Evolutionary conservation across 2,797 vertebrate genomes (phyloP).

Genomic region (Propithecus perrieri): DNA sequence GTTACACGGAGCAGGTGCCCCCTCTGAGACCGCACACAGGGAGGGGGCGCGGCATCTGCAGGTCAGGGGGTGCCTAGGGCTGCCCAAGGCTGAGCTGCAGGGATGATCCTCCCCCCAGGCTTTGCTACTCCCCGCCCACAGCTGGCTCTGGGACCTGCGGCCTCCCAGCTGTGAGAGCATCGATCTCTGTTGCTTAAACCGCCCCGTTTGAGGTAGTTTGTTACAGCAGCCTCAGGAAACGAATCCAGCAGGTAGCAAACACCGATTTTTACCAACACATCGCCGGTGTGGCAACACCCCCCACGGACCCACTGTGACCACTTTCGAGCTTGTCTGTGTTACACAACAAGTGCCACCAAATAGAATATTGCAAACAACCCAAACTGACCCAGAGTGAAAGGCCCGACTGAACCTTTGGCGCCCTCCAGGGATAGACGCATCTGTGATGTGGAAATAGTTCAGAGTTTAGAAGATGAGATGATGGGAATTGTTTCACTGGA

Average conservation of each 20-base stretch:
- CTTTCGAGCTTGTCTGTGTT: rapidly evolving
- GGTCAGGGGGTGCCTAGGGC: rapidly evolving
- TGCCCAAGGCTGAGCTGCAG: background rate
- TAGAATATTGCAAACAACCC: background rate
- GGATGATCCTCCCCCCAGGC: background rate
- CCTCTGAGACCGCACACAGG: too few species aligned
- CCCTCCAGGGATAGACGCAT: background rate
- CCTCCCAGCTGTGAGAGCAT: too few species aligned
- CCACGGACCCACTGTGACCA: rapidly evolving
- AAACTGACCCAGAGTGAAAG: too few species aligned
- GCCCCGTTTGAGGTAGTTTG: rapidly evolving
- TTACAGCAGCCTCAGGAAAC: rapidly evolving
- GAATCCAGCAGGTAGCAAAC: rapidly evolving
- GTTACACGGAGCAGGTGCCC: rapidly evolving
- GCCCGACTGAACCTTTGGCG: rapidly evolving
- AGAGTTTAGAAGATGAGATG: background rate
- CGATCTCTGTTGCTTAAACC: rapidly evolving
- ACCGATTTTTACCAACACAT: rapidly evolving
- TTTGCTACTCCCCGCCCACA: rapidly evolving
- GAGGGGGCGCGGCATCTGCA: too few species aligned
- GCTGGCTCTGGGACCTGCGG: rapidly evolving
- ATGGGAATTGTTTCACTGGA: background rate
- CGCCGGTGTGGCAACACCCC: rapidly evolving
- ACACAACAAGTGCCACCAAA: rapidly evolving
- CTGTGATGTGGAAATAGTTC: rapidly evolving